Evolutionary conservation across 1,140 invertebrate genomes (phyloP).

Genomic region (Homarus americanus): DNA sequence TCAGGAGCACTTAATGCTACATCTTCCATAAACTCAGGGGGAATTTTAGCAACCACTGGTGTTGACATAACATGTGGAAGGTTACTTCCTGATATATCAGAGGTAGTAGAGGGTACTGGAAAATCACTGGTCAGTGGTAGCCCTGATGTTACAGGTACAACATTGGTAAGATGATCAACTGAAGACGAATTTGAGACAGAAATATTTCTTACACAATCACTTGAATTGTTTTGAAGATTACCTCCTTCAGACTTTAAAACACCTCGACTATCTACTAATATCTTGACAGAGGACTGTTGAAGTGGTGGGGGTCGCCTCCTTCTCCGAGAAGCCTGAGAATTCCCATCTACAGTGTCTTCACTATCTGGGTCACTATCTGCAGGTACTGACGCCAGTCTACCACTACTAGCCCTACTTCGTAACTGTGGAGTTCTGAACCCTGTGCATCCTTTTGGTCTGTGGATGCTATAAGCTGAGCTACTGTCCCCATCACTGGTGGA

Average conservation of each 20-base stretch:
- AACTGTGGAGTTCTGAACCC: constrained; percentile 39
- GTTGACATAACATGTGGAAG: constrained; percentile 30
- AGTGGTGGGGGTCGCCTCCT: constrained; percentile 17
- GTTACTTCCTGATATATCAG: not conserved
- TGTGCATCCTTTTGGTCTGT: not conserved
- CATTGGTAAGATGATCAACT: not conserved
- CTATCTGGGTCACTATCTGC: constrained; percentile 57
- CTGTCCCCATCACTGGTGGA: constrained; percentile 24
- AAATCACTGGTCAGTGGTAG: not conserved
- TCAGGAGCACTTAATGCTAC: constrained; percentile 56
- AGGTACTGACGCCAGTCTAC: not conserved
- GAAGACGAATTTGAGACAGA: not conserved
- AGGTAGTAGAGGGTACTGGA: not conserved
- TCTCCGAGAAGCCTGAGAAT: not conserved
- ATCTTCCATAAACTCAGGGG: not conserved
- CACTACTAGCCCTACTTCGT: constrained; percentile 23
- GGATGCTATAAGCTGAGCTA: not conserved
- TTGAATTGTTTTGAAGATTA: not conserved
- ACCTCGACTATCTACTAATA: constrained; percentile 45
- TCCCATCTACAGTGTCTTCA: constrained; percentile 52
- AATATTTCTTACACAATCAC: constrained; percentile 9
- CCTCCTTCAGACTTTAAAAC: not conserved
- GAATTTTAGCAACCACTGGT: constrained; percentile 17
- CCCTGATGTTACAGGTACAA: not conserved
- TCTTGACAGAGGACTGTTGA: constrained; percentile 44